Evolutionary conservation across 2,797 vertebrate species (phyloP).

Genomic region (Eleutherodactylus coqui): DNA sequence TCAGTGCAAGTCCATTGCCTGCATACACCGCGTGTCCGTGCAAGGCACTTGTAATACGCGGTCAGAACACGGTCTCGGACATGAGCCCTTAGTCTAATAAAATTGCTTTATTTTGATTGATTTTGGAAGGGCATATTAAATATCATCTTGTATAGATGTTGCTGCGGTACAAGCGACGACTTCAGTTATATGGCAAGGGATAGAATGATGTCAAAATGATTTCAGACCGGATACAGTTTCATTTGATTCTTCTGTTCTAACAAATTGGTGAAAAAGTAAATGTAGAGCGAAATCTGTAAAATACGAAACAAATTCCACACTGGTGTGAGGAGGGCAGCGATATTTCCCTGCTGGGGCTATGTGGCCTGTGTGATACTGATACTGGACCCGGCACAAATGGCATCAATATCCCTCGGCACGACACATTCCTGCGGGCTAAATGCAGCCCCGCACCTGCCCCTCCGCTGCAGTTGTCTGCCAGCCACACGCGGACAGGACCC

Average conservation of each 20-base stretch:
- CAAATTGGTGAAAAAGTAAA: neutral
- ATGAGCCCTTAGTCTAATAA: too few relatives aligned
- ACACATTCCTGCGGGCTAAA: conserved; percentile 50
- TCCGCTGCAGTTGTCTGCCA: neutral
- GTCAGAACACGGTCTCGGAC: too few relatives aligned
- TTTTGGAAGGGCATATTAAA: neutral
- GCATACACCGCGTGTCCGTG: too few relatives aligned
- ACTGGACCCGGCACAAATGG: conserved; percentile 24
- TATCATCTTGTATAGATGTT: neutral
- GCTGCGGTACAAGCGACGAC: neutral
- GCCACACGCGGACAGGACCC: too few relatives aligned
- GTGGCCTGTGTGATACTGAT: conserved; percentile 13
- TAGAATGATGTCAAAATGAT: neutral
- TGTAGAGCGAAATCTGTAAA: neutral
- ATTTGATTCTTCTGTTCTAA: neutral
- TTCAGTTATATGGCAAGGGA: neutral
- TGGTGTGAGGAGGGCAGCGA: neutral
- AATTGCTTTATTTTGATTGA: too few relatives aligned
- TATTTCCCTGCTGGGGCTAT: neutral
- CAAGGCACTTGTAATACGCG: too few relatives aligned
- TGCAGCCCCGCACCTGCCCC: conserved; percentile 42
- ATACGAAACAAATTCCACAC: conserved; percentile 1
- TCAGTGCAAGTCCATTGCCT: too few relatives aligned
- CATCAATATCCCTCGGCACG: conserved; percentile 38
- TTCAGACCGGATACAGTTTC: neutral